These are phyloP conservation scores for Sinopyrophorus schimmeli DNA, from an alignment of 2,888 invertebrate species.

Conservation along the genomic window DNA sequence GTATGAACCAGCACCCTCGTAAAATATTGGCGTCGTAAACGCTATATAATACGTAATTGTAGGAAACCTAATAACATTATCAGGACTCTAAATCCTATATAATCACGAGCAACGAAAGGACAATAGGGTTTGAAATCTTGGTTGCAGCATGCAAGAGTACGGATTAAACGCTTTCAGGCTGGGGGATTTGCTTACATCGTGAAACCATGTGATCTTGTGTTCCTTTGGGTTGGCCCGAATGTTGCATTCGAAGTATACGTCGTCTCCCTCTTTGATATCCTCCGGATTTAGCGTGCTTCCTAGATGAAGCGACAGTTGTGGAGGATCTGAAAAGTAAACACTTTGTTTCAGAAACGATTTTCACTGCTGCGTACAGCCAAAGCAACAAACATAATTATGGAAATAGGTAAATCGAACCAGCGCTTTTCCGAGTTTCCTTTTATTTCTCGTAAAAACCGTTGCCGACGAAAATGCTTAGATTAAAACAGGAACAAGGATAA, in stretches of 20 bases:
- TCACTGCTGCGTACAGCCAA: too few relatives aligned
- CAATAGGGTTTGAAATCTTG: slow-evolving; percentile 36
- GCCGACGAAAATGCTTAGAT: too few relatives aligned
- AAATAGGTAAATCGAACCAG: neutral
- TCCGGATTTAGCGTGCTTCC: slow-evolving; percentile 76
- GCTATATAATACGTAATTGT: too few relatives aligned
- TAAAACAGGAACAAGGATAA: neutral
- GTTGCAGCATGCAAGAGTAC: slow-evolving; percentile 35
- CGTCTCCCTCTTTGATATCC: slow-evolving; percentile 79
- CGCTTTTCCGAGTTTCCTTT: neutral
- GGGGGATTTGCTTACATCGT: slow-evolving; percentile 65
- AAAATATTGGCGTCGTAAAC: neutral
- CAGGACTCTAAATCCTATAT: slow-evolving; percentile 40
- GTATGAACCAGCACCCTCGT: neutral
- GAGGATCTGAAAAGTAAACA: slow-evolving; percentile 64
- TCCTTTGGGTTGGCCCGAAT: slow-evolving; percentile 76
- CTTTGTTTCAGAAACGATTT: too few relatives aligned
- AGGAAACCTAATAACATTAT: slow-evolving; percentile 21
- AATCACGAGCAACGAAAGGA: slow-evolving; percentile 40
- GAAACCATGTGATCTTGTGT: slow-evolving; percentile 76
- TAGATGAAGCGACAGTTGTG: slow-evolving; percentile 70
- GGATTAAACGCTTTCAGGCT: slow-evolving; percentile 31
- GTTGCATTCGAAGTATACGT: slow-evolving; percentile 80
- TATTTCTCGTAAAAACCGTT: neutral
- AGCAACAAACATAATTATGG: too few relatives aligned